Evolutionary conservation across 1,140 invertebrate species (phyloP).

Genomic region (Drosophila guanche): DNA sequence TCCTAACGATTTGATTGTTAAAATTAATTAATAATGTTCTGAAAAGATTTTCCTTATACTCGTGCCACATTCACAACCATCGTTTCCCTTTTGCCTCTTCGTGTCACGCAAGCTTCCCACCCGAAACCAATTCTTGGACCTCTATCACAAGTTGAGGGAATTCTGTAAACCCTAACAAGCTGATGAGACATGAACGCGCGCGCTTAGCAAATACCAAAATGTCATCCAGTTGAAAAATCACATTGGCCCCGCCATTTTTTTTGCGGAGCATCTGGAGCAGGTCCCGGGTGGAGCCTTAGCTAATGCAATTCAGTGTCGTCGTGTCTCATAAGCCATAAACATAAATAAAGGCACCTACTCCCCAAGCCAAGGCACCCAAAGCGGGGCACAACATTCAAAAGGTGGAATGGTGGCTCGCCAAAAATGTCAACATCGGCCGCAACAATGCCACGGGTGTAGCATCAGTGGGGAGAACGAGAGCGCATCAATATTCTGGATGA

Average conservation of each 20-base stretch:
- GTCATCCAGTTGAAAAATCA: constrained; percentile 76
- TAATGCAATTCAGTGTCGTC: constrained; percentile 77
- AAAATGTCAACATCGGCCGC: constrained; percentile 51
- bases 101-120: background rate
- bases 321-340: constrained; percentile 78
- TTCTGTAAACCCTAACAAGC: constrained; percentile 74
- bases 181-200: constrained; percentile 82
- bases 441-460: constrained; percentile 23
- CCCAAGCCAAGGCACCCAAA: background rate
- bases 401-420: constrained; percentile 35
- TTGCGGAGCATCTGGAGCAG: constrained; percentile 17
- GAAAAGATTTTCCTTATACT: too few relatives aligned
- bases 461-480: background rate
- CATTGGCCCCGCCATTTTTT: constrained; percentile 80
- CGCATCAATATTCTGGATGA: constrained; percentile 57
- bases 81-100: background rate
- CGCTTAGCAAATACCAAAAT: constrained; percentile 82
- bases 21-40: too few relatives aligned
- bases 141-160: constrained; percentile 10
- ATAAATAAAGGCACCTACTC: constrained; percentile 81
- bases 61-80: too few relatives aligned
- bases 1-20: too few relatives aligned
- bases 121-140: background rate
- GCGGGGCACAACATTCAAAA: background rate
- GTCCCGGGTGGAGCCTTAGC: constrained; percentile 17